phyloP scores from a whole-genome alignment of 2,888 invertebrate genomes.

The Liopterus haemorrhoidalis region DNA sequence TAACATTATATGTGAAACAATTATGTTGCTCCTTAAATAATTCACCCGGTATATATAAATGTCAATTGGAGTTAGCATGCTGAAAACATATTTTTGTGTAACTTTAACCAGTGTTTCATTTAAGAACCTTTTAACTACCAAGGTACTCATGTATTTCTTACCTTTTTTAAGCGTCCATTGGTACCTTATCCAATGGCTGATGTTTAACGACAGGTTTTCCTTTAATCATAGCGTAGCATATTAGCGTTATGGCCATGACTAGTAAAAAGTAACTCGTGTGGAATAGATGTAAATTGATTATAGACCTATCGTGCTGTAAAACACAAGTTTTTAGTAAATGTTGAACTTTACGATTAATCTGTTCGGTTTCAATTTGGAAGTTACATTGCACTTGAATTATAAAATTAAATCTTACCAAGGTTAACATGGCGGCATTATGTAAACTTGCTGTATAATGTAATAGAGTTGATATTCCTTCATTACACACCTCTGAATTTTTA shows the following conservation, averaged over 20 bases:
- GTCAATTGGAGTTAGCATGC: neutral
- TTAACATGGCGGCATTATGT: slow-evolving; percentile 10
- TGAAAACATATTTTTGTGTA: neutral
- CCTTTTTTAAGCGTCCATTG: slow-evolving; percentile 10
- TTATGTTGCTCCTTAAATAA: no score
- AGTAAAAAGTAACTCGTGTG: slow-evolving; percentile 26
- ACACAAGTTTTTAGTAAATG: neutral
- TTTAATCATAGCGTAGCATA: slow-evolving; percentile 25
- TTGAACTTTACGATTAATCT: neutral
- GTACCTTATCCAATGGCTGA: slow-evolving; percentile 18
- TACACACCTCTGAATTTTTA: no score
- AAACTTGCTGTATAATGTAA: no score
- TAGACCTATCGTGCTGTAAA: slow-evolving; percentile 26
- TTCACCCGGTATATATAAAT: no score
- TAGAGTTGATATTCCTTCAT: no score
- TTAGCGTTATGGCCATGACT: slow-evolving; percentile 24
- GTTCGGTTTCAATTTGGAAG: no score
- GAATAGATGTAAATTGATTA: slow-evolving; percentile 27
- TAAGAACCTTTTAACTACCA: no score
- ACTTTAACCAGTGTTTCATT: no score
- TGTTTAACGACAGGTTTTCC: slow-evolving; percentile 17
- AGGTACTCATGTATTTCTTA: no score
- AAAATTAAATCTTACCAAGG: slow-evolving; percentile 6
- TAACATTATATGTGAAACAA: no score
- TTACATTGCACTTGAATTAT: no score